Base-by-base conservation (phyloP, 2,113 vertebrate species). In the Sinocyclocheilus anshuiensis region DNA sequence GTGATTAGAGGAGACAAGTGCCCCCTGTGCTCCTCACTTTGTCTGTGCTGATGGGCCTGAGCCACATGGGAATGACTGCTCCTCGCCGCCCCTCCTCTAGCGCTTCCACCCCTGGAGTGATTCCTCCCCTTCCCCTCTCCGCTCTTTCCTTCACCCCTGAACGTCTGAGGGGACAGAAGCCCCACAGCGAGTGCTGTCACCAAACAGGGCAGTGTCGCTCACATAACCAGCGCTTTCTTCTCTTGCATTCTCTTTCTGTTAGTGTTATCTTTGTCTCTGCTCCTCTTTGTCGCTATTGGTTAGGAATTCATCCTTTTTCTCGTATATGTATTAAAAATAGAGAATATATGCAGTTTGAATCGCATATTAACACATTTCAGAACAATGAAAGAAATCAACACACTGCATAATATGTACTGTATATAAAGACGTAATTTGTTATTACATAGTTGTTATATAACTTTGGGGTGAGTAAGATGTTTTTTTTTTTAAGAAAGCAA, bases 21-120 rank as follows among this genome's bases (percentile, higher is more conserved):
- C 89, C 89, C 89, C 88, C 55, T 39, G 50, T 81, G 48, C 88
- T 88, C 91, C 79, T 87, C 84, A 86, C 90, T 90, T 87, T 88
- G 90, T 90, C 92, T 88, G 77, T n/a, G 50, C 77, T 94, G 94
- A 94, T 93, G 90, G 29, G 78, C 87, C 87, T 93, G 92, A 87
- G 94, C 92, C 92, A 94, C 92, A 94, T 95, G 92, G 89, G 91
- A 94, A 87, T 94, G 94, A 95, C 94, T 93, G 87, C 53, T 57
- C 87, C 83, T 81, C 90, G 81, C 20, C 78, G 84, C 84, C 67
- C 85, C 90, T 90, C 90, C 85, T 67, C 91, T 86, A 91, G 90
- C 84, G 82, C 89, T 87, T 88, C 92, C 93, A 93, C 87, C 84
- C 74, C 91, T 90, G 85, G 87, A 86, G 91, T 91, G 77, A 80